phyloP scores from a whole-genome alignment of 2,888 invertebrate species.

The Sphecodes monilicornis region DNA sequence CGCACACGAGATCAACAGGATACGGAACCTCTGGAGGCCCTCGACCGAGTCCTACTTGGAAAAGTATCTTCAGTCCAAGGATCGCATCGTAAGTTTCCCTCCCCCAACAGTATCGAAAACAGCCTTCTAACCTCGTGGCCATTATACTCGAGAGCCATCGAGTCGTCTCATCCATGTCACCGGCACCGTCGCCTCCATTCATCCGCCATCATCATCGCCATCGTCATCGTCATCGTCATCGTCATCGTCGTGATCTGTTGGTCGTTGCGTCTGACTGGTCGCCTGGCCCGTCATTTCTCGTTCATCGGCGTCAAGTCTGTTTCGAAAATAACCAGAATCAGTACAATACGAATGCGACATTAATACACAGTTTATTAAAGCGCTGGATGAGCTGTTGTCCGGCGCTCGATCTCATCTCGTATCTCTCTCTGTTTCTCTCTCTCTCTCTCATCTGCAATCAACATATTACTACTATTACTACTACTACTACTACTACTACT shows the following conservation, averaged over 20 bases:
- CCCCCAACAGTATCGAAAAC: conserved; percentile 15
- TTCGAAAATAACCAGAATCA: neutral
- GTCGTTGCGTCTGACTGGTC: conserved; percentile 16
- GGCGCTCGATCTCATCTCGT: neutral
- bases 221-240: conserved; percentile 11
- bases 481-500: too few species aligned
- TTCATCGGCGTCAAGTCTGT: conserved; percentile 42
- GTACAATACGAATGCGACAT: neutral
- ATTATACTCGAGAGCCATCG: conserved; percentile 21
- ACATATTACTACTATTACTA: too few species aligned
- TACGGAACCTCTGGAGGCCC: conserved; percentile 81
- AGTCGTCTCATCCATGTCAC: conserved; percentile 32
- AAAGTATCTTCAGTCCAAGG: conserved; percentile 92
- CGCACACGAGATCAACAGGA: conserved; percentile 83
- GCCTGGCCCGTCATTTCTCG: neutral
- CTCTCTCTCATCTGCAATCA: neutral
- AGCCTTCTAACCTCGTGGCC: conserved; percentile 9
- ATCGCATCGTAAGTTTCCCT: conserved; percentile 85
- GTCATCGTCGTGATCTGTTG: neutral
- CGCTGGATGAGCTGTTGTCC: neutral
- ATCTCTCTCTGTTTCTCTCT: neutral
- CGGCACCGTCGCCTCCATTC: conserved; percentile 28
- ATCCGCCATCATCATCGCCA: conserved; percentile 14
- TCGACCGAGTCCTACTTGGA: conserved; percentile 86
- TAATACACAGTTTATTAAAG: neutral